Evolutionary conservation across 2,797 vertebrate genomes (phyloP).

Genomic region (Enteromius argenteus): DNA sequence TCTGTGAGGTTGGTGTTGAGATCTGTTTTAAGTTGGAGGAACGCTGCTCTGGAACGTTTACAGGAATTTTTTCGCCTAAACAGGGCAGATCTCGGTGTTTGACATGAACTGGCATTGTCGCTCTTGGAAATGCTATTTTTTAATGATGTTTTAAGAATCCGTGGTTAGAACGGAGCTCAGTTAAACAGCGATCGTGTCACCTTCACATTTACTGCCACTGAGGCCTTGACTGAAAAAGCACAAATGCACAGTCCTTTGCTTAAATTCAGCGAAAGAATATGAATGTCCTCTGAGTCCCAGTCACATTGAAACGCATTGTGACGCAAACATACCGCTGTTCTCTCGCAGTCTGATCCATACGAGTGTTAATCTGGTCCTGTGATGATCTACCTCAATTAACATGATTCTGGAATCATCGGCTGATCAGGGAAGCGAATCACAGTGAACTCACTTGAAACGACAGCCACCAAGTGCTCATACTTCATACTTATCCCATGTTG

Average conservation of each 20-base stretch:
- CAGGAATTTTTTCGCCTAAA: not conserved
- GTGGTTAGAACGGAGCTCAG: not conserved
- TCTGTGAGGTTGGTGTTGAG: not conserved
- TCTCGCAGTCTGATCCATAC: too few relatives aligned
- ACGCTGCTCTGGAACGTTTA: not conserved
- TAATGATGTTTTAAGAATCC: not conserved
- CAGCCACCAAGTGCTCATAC: not conserved
- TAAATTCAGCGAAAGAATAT: not conserved
- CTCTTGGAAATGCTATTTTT: not conserved
- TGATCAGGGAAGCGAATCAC: not conserved
- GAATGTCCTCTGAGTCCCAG: not conserved
- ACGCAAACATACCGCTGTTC: too few relatives aligned
- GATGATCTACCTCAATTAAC: conserved; percentile 17
- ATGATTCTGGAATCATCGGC: not conserved
- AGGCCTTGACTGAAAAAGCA: not conserved
- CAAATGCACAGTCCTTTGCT: not conserved
- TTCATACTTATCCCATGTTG: too few relatives aligned
- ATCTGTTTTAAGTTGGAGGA: not conserved
- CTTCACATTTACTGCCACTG: not conserved
- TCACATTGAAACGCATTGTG: not conserved
- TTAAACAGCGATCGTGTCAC: not conserved
- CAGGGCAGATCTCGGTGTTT: not conserved
- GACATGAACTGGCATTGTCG: not conserved
- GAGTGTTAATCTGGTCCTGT: too few relatives aligned
- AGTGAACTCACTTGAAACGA: not conserved